Evolutionary conservation across 2,888 invertebrate species (phyloP).

Genomic region (Tipula lateralis): DNA sequence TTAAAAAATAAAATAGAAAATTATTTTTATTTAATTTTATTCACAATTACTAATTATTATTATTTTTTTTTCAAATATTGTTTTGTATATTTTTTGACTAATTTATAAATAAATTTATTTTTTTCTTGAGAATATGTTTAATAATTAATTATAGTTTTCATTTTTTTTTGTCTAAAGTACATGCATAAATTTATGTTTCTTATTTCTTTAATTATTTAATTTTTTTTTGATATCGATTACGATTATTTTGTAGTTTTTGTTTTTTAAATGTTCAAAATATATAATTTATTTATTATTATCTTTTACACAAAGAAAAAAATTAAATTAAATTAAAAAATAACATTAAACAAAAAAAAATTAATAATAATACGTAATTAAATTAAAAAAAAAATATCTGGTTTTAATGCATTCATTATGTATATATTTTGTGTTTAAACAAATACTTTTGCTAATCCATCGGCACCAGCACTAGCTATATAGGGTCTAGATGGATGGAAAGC

Average conservation of each 20-base stretch:
- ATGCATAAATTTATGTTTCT: not conserved
- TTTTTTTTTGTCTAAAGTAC: not conserved
- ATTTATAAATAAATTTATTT: not conserved
- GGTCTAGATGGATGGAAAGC: conserved; percentile 99
- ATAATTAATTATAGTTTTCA: not conserved
- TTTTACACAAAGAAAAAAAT: not conserved
- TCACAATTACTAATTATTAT: conserved; percentile 6
- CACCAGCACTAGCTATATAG: conserved; percentile 97
- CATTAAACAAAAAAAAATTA: not conserved
- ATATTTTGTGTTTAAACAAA: conserved; percentile 62
- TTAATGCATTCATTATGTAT: not conserved
- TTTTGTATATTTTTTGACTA: conserved; percentile 24
- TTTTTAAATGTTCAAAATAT: not conserved
- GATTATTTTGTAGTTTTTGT: not conserved
- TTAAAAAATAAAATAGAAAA: not conserved
- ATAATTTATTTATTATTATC: not conserved
- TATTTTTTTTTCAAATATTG: not conserved
- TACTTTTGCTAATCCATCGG: conserved; percentile 98
- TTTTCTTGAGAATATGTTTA: not conserved
- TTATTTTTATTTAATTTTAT: conserved; percentile 11
- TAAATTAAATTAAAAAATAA: not conserved
- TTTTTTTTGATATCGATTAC: conserved; percentile 11
- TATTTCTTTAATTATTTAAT: not conserved
- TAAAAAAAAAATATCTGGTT: not conserved
- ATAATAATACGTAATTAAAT: not conserved